Evolutionary conservation across 1,140 invertebrate genomes (phyloP), one percentile per base, ranked within the genome.

Genomic region (Phymastichus coffea): DNA sequence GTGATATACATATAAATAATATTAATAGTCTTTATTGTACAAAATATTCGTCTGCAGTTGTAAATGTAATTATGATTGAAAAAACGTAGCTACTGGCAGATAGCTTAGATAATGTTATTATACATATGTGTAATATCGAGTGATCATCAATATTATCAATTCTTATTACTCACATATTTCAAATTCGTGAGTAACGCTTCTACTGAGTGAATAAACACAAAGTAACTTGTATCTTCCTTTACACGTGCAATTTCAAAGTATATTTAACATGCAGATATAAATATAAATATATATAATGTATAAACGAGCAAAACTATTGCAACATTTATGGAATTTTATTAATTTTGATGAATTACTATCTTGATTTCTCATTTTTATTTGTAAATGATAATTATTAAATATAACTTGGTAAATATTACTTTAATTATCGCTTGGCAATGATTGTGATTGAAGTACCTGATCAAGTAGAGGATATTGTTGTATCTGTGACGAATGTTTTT

Each of bases 41-140:
- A 60, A 60, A 53, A 44, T 53, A 60, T 47, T 60, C 25, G 23
- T 47, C 43, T 60, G 25, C 41, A 53, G 30, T 38, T 52, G n/a
- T 55, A 55, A 49, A 26, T 49, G 22, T 55, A 55, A 60, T 55
- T 41, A 55, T 55, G 41, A 38, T 47, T 40, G 17, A 43, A 26
- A 40, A 44, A 37, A 12, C n/a, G 35, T 55, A 55, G 52, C 37
- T 55, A 37, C 37, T 46, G 47, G 47, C 20, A 48, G 30, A 61
- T 56, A 57, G 52, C 38, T 55, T 61, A 61, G 46, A 43, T 47
- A 26, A 53, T 53, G 48, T 57, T 40, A 40, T 40, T 23, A 37
- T 37, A 52, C 35, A 58, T 19, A 30, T 53, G 47, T 38, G 12
- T 59, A 59, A 46, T 28, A 23, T 46, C 46, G 23, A 51, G 49